Evolutionary conservation across 2,113 vertebrate species (phyloP).

Genomic region (Syrrhaptes paradoxus): DNA sequence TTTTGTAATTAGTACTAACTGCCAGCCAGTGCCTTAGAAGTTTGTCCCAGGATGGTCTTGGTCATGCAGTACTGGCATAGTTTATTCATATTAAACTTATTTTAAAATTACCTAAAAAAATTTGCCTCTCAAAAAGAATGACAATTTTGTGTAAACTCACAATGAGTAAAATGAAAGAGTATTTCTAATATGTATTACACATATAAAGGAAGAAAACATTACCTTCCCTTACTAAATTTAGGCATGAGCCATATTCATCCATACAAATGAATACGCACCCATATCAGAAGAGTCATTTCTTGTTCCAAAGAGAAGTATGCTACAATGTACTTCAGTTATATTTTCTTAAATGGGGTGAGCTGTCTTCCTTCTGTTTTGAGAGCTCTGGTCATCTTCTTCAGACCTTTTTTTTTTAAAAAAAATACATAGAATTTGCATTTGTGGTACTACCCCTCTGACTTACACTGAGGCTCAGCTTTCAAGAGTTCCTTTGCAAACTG

Average conservation of each 20-base stretch:
- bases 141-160: background rate
- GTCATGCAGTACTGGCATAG: background rate
- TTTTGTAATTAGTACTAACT: background rate
- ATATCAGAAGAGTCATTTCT: background rate
- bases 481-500: background rate
- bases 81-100: background rate
- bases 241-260: background rate
- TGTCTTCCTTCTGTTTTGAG: background rate
- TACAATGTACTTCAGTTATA: background rate
- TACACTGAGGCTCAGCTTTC: background rate
- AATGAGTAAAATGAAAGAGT: background rate
- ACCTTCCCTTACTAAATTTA: background rate
- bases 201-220: background rate
- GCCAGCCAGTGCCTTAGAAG: background rate
- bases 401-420: background rate
- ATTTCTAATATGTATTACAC: background rate
- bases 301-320: background rate
- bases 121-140: background rate
- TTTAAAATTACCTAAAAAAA: background rate
- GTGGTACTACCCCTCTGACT: background rate
- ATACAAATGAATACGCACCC: background rate
- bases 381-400: background rate
- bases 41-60: background rate
- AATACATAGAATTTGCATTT: fast-evolving
- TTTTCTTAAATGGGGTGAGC: background rate